A percentile compares a stretch with the other conserved stretches of the same genome.
Evolutionary conservation across 2,113 vertebrate species (phyloP).

Genomic region (Oplegnathus fasciatus): DNA sequence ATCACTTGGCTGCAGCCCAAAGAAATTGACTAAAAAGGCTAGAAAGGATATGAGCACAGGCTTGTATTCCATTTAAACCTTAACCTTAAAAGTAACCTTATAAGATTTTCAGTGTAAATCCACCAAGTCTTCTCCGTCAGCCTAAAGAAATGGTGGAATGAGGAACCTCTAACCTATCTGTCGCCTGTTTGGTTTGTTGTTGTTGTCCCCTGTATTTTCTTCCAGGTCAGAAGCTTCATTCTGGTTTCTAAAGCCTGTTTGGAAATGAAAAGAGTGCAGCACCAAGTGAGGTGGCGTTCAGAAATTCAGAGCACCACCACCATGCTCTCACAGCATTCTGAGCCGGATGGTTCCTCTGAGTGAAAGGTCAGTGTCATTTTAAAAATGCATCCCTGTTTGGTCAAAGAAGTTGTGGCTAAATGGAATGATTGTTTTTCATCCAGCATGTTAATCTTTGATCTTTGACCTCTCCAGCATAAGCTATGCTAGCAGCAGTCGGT

Average conservation of each 20-base stretch:
- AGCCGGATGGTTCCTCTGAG: background rate
- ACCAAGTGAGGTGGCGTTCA: constrained; percentile 8
- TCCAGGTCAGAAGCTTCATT: constrained; percentile 26
- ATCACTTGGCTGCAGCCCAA: background rate
- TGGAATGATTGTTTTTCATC: constrained; percentile 15
- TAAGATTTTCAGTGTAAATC: background rate
- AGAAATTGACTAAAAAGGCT: constrained; percentile 12
- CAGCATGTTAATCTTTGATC: constrained; percentile 21
- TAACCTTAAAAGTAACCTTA: background rate
- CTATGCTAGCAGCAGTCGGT: background rate
- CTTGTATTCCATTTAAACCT: constrained; percentile 14
- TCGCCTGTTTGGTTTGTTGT: background rate
- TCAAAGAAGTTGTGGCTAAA: constrained; percentile 10
- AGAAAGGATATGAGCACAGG: background rate
- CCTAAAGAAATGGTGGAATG: constrained; percentile 2
- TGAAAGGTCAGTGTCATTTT: constrained; percentile 20
- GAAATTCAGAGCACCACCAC: constrained; percentile 25
- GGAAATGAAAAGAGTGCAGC: constrained; percentile 27
- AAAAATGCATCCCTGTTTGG: constrained; percentile 21
- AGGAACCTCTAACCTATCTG: constrained; percentile 9
- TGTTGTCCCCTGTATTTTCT: background rate
- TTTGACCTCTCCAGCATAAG: background rate
- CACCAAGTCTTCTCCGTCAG: background rate
- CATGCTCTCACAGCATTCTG: background rate
- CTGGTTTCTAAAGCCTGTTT: constrained; percentile 29